Percentiles rank a stretch among this genome's conserved stretches.
Conservation (phyloP, 2,797 vertebrate genomes). For the Decapterus maruadsi region DNA sequence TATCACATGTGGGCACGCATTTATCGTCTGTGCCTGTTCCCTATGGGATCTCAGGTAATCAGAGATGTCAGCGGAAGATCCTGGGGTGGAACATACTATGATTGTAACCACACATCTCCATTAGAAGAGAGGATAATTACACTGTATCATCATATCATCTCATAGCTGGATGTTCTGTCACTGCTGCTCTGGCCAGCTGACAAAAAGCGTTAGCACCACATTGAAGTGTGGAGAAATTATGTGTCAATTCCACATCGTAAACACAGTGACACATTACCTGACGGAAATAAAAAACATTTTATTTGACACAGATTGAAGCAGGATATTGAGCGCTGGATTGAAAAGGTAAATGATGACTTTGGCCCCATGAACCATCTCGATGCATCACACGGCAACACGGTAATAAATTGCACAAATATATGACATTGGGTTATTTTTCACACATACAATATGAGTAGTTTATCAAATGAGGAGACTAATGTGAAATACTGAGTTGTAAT, state of each 20-base stretch:
- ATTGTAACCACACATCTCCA: conserved; percentile 62
- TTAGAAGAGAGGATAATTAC: conserved; percentile 64
- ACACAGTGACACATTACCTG: neutral
- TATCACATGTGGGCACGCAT: conserved; percentile 3
- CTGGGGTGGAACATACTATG: conserved; percentile 41
- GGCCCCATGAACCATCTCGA: neutral
- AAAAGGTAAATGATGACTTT: neutral
- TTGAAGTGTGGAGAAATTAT: conserved; percentile 9
- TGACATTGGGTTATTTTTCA: conserved; percentile 14
- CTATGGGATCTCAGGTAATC: conserved; percentile 53
- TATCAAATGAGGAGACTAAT: conserved; percentile 6
- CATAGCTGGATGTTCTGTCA: conserved; percentile 11
- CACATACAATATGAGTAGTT: neutral
- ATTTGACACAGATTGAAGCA: conserved; percentile 6
- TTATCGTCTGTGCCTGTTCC: conserved; percentile 1
- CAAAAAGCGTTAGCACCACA: conserved; percentile 18
- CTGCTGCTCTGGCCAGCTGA: conserved; percentile 10
- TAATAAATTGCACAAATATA: conserved; percentile 21
- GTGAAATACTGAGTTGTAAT: conserved; percentile 13
- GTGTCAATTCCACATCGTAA: conserved; percentile 7
- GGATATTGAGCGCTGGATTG: conserved; percentile 19
- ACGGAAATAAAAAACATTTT: neutral
- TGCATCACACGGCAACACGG: neutral
- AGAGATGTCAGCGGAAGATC: conserved; percentile 61
- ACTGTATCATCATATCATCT: conserved; percentile 52